Evolutionary conservation across 2,797 vertebrate genomes (phyloP), one percentile per base, ranked within the genome.

Genomic region (Rhinella marina): DNA sequence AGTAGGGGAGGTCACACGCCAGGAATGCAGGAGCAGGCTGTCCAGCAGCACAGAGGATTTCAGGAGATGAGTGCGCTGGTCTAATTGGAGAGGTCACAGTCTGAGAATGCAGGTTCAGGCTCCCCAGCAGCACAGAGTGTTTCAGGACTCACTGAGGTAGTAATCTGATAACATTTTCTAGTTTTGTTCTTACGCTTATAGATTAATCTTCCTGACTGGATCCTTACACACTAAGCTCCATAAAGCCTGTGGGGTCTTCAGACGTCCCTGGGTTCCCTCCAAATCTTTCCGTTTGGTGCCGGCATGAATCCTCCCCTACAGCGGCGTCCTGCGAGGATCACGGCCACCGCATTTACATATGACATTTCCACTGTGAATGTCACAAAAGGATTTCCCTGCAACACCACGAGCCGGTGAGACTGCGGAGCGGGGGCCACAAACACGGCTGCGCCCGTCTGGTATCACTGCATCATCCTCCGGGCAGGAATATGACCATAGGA

Each of bases 291-390:
- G 6, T 12, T 57, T 21, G 57, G 79, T 61, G 79, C 19, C 73
- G 4, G 79, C 11, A 2, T 56, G 27, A 73, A 14, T 25, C 19
- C 52, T 6, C 56, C 83, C 82, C 83, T 52, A 32, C 83, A 25
- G 68, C 3, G 68, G 48, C 48, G 17, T 32, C 70, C 72, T n/a
- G 70, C 21, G 21, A 27, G n/a, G 21, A 62, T 32, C 41, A 21
- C 57, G 72, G n/a, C 57, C 17, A 13, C 73, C 19, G 19, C 32
- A 85, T 85, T 85, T 76, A 62, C 83, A 85, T 85, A 76, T 76
- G 83, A 76, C 72, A 85, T 85, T 85, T 85, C 57, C 23, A 76
- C 10, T n/a, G n/a, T 59, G 62, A 85, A 76, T 85, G 70, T 52
- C 70, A 85, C 1, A 14, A 57, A 56, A 56, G 66, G 10, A 56